Evolutionary conservation across 2,797 vertebrate species (phyloP), one percentile per base, ranked within the genome.

Genomic region (Gila robusta): DNA sequence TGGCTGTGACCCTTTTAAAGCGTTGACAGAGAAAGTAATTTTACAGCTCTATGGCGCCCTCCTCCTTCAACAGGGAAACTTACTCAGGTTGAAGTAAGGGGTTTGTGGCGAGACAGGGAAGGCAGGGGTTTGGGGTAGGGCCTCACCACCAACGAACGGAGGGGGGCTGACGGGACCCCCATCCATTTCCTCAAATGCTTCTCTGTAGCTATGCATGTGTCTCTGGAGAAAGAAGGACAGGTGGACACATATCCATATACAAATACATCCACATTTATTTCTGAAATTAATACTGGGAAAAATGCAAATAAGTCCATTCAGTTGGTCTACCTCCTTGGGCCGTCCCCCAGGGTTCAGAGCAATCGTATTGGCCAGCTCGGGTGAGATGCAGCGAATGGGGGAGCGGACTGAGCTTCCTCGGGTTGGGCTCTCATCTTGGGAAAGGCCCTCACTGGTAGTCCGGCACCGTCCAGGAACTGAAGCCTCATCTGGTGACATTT

Each of bases 181-280:
- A 2, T 99, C 98, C 91, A 97, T 94, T 93, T 99, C 98, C 91
- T 99, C 98, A 0, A 99, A 99, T 78, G 98, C 98, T 88, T 99
- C 98, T 79, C 97, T 97, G 94, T 99, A 99, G 94, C 98, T 99
- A 94, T 99, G 98, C 92, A 99, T 97, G 90, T 98, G 96, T 93
- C 96, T 97, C 98, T 99, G 93, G 0, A 59, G 73, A 67, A 66
- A 23, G 1, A 64, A n/a, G 56, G 52, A 88, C 3, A 88, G 26
- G 17, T 4, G 47, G 12, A 88, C 59, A 74, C 71, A 81, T 67
- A 81, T 56, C 59, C 10, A 79, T 35, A 47, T 70, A 49, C 23
- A 74, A 35, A 28, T 14, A 28, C 11, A 86, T 23, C 74, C 54
- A 41, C 14, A 44, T 19, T 26, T 39, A 87, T 64, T 62, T 79